Percentiles rank a stretch among this genome's conserved stretches.
Evolutionary conservation across 2,888 invertebrate species (phyloP).

Genomic region (Abrostola tripartita): DNA sequence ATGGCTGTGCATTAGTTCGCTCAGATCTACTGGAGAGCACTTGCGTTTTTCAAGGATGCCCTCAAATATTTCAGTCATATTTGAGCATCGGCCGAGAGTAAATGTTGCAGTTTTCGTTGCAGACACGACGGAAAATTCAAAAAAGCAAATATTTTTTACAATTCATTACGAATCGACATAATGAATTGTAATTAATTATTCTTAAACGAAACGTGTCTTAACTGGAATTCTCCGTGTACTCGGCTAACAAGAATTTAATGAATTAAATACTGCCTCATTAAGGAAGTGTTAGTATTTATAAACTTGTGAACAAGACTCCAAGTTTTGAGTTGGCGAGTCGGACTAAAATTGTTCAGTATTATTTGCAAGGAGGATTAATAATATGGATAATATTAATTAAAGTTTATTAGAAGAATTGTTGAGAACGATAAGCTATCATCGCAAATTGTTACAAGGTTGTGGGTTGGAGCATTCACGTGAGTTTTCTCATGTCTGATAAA

Average conservation of each 20-base stretch:
- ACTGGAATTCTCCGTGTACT: constrained; percentile 4
- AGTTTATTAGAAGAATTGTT: too few relatives aligned
- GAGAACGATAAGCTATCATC: too few relatives aligned
- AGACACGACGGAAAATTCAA: neutral
- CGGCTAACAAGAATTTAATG: constrained; percentile 16
- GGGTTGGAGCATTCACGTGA: too few relatives aligned
- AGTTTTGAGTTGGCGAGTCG: neutral
- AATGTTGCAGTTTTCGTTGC: neutral
- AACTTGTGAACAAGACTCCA: neutral
- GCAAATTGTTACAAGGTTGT: too few relatives aligned
- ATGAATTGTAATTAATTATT: neutral
- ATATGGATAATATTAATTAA: too few relatives aligned
- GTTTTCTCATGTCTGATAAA: too few relatives aligned
- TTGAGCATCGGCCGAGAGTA: neutral
- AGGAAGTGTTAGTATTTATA: constrained; percentile 4
- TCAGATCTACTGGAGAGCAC: constrained; percentile 15
- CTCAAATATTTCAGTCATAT: constrained; percentile 18
- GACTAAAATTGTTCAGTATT: neutral
- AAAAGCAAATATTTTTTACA: too few relatives aligned
- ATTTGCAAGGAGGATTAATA: neutral
- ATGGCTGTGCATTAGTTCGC: constrained; percentile 17
- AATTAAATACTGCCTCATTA: constrained; percentile 7
- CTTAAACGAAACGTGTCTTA: neutral
- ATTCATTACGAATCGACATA: neutral
- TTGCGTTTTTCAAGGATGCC: constrained; percentile 9